Percentiles rank a stretch among this genome's conserved stretches.
phyloP scores from a whole-genome alignment of 2,113 vertebrate genomes.

The Taxidea taxus region DNA sequence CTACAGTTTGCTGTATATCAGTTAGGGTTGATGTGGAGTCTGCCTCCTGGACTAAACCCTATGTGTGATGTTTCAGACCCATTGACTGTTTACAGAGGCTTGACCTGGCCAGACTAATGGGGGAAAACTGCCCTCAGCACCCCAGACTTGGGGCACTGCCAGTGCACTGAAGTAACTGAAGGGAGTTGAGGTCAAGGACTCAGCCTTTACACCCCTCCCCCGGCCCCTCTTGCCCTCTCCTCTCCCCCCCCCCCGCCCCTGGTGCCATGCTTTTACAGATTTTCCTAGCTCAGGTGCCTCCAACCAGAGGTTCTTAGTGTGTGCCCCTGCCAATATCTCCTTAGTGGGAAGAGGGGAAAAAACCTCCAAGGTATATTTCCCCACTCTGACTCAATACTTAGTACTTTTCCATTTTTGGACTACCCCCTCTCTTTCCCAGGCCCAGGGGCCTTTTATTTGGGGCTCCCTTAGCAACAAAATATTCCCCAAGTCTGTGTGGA shows the following conservation, averaged over 20 bases:
- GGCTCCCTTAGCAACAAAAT: not conserved
- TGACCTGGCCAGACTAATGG: rapidly evolving
- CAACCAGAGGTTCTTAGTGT: not conserved
- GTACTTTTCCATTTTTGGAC: not conserved
- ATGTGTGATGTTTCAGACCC: not conserved
- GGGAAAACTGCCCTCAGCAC: not conserved
- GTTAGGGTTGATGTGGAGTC: not conserved
- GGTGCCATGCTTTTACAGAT: rapidly evolving
- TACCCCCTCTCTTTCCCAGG: not conserved
- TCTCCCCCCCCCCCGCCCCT: too few species aligned
- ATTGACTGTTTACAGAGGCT: not conserved
- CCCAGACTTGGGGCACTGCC: too few species aligned
- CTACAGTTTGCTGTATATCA: not conserved
- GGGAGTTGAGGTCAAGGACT: too few species aligned
- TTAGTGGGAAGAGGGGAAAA: not conserved
- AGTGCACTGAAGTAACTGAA: too few species aligned
- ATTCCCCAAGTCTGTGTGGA: not conserved
- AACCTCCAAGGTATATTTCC: not conserved
- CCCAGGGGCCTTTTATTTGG: not conserved
- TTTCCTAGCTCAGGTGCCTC: not conserved
- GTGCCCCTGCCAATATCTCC: not conserved
- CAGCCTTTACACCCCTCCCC: not conserved
- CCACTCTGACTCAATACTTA: not conserved
- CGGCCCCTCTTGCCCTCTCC: rapidly evolving
- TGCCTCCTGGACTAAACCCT: not conserved